Evolutionary conservation across 2,113 vertebrate species (phyloP), one percentile per base, ranked within the genome.

Genomic region (Fulica atra): DNA sequence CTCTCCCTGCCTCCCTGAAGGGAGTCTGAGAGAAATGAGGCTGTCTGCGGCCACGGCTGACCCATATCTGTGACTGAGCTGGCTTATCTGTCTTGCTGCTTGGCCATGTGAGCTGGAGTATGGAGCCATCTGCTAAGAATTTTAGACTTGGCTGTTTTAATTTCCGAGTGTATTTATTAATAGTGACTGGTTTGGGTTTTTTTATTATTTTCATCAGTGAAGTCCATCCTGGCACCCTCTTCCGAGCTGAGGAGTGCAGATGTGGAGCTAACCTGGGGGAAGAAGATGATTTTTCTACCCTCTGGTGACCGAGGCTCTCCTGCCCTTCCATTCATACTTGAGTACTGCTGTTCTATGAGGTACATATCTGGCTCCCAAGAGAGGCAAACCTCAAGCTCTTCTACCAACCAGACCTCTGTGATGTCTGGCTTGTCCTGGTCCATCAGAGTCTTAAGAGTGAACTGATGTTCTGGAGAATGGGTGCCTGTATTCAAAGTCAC

Each of bases 121-220:
- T 54, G 61, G 80, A 95, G 76, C 92, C 93, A 92, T 83, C 76
- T 94, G 88, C 87, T 91, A 88, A 87, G 77, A 86, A 80, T 83
- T 93, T 97, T 86, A 87, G 76, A 42, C 38, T 79, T 73, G 54
- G 18, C 31, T 88, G 40, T 38, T 80, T 91, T 93, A 5, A 74
- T 81, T 95, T 77, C 46, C 73, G 70, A 50, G 26, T 57, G 7
- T 84, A 68, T 76, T 87, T 94, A 53, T 95, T 88, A 78, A 54
- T 81, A 92, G 29, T 50, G 17, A 54, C 38, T 68, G 21, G 2
- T 96, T n/a, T 13, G 24, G 6, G n/a, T n/a, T 48, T 72, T 33
- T 53, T 16, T 9, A 31, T 59, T 40, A 8, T 60, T 83, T 93
- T 92, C 26, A 18, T 80, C 8, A 31, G 26, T 5, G 8, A 54